These are phyloP conservation scores for Limenitis camilla DNA, from an alignment of 2,888 invertebrate species.

Conservation along the genomic window DNA sequence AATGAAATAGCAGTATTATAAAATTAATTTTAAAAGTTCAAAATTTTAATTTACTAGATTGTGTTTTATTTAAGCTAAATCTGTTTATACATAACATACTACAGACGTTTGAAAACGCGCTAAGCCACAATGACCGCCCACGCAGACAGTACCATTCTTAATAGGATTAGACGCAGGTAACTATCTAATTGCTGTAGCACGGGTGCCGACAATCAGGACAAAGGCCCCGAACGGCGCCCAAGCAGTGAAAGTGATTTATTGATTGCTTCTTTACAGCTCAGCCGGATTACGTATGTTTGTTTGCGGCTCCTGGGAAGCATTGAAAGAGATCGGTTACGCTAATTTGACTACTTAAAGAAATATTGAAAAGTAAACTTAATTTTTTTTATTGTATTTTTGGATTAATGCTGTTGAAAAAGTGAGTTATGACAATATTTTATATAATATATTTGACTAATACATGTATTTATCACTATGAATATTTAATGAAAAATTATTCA, in stretches of 20 bases:
- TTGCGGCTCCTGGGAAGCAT: slow-evolving; percentile 43
- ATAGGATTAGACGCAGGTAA: slow-evolving; percentile 73
- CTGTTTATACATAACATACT: slow-evolving; percentile 3
- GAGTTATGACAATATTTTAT: too few relatives aligned
- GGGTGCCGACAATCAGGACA: slow-evolving; percentile 62
- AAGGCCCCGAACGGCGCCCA: slow-evolving; percentile 50
- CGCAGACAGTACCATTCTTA: slow-evolving; percentile 30
- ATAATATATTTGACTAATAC: too few relatives aligned
- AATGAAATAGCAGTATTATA: slow-evolving; percentile 1
- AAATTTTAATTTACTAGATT: neutral
- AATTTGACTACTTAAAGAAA: slow-evolving; percentile 15
- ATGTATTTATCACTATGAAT: too few relatives aligned
- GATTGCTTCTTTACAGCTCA: slow-evolving; percentile 58
- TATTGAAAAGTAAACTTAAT: slow-evolving; percentile 22
- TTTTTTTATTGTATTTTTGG: neutral
- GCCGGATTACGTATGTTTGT: slow-evolving; percentile 63
- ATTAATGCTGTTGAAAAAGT: too few relatives aligned
- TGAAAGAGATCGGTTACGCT: slow-evolving; percentile 20
- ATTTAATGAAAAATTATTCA: too few relatives aligned
- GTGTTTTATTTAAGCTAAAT: neutral
- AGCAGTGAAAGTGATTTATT: slow-evolving; percentile 69
- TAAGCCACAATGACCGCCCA: slow-evolving; percentile 30
- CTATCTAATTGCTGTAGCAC: slow-evolving; percentile 73
- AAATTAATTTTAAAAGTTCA: neutral
- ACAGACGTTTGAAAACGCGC: slow-evolving; percentile 15